Evolutionary conservation across 2,888 invertebrate genomes (phyloP), one percentile per base, ranked within the genome.

Genomic region (Eupithecia insigniata): DNA sequence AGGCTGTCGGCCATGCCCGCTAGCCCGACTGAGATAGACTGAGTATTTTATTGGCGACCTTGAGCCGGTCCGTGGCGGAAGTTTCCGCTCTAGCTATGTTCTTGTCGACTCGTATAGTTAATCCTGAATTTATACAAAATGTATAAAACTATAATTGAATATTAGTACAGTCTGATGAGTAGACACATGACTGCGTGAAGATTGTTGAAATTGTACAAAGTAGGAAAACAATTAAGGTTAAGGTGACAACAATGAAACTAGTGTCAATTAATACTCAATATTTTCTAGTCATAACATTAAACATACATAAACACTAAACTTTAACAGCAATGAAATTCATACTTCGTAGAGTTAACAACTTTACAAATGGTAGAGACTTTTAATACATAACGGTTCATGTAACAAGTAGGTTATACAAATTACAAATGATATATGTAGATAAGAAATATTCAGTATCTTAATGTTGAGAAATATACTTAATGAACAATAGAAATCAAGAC

Each of bases 361-460:
- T 43, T 43, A 6, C 43, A n/a, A 18, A 39, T n/a, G 46, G 58
- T 2, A 58, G 22, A 39, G 39, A 12, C 0, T 43, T 43, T 43
- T 7, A 43, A 18, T 58, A 58, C 28, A 58, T 58, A 26, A 28
- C 28, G 7, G 55, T 58, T 26, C 60, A 30, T 58, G 18, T 30
- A 60, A 60, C 18, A 60, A 30, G 30, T 30, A 18, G 16, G 60
- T n/a, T 43, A 43, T 18, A 43, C 18, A 60, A 30, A 68, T 66
- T 61, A 32, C n/a, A 55, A 30, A 55, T 34, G n/a, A 18, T 61
- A 36, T 39, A 18, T 61, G 30, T 39, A 60, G 73, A 76, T 75
- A 77, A 66, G 18, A 46, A 43, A 43, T 51, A 32, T 3, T n/a
- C n/a, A 66, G 72, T 76, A 75, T 5, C 12, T 26, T n/a, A n/a